These are phyloP conservation scores for Scartelaos histophorus DNA, from an alignment of 2,113 vertebrate species.

Conservation along the genomic window DNA sequence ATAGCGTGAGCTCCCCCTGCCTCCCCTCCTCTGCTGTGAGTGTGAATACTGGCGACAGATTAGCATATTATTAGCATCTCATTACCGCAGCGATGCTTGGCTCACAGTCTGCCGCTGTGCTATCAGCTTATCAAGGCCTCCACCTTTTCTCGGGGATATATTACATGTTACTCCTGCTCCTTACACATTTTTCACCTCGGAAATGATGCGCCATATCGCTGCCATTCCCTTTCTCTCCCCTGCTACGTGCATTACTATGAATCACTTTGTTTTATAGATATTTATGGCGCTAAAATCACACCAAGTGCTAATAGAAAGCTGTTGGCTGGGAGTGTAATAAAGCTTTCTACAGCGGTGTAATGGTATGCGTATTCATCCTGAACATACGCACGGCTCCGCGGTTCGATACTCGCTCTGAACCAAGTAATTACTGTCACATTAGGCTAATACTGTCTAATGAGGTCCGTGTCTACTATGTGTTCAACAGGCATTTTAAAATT, in stretches of 20 bases:
- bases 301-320: conserved; percentile 15
- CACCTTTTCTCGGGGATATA: conserved; percentile 36
- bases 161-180: conserved; percentile 36
- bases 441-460: conserved; percentile 30
- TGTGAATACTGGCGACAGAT: conserved; percentile 67
- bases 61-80: conserved; percentile 75
- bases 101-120: conserved; percentile 56
- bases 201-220: conserved; percentile 23
- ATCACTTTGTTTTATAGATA: conserved; percentile 33
- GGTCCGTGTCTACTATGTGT: conserved; percentile 17
- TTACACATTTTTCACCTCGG: conserved; percentile 14
- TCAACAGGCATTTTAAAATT: conserved; percentile 22
- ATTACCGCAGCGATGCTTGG: conserved; percentile 63
- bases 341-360: conserved; percentile 13
- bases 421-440: conserved; percentile 32
- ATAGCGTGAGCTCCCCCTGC: conserved; percentile 60
- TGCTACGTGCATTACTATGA: conserved; percentile 10
- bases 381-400: conserved; percentile 16
- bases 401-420: conserved; percentile 20
- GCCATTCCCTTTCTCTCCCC: conserved; percentile 2
- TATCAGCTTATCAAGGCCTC: conserved; percentile 67
- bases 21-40: conserved; percentile 54
- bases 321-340: conserved; percentile 18
- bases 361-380: conserved; percentile 26
- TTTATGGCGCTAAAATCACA: conserved; percentile 20